Evolutionary conservation across 2,797 vertebrate genomes (phyloP).

Genomic region (Cirrhinus molitorella): DNA sequence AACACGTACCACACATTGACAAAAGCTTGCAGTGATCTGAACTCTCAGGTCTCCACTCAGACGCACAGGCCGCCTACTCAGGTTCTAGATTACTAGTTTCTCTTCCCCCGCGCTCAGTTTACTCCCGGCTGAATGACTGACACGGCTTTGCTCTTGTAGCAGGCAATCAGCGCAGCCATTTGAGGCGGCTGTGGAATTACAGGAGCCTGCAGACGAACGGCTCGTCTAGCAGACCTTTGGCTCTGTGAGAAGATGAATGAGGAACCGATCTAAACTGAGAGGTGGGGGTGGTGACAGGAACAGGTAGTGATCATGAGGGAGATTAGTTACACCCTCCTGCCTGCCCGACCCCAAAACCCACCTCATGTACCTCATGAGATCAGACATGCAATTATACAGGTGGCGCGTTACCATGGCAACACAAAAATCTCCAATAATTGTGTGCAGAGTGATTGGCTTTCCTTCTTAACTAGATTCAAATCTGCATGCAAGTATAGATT

Average conservation of each 20-base stretch:
- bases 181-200: conserved; percentile 78
- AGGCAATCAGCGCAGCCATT: conserved; percentile 75
- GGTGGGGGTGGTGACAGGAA: conserved; percentile 40
- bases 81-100: conserved; percentile 77
- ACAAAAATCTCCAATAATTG: conserved; percentile 24
- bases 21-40: conserved; percentile 15
- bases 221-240: conserved; percentile 78
- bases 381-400: conserved; percentile 34
- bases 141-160: conserved; percentile 76
- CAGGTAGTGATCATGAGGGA: conserved; percentile 75
- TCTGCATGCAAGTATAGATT: background rate
- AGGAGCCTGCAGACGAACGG: conserved; percentile 79
- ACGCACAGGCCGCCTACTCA: conserved; percentile 73
- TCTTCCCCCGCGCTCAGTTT: conserved; percentile 76
- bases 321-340: conserved; percentile 61
- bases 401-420: conserved; percentile 35
- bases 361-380: conserved; percentile 36
- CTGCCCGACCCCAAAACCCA: conserved; percentile 25
- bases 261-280: conserved; percentile 57
- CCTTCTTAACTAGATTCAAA: conserved; percentile 1
- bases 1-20: background rate
- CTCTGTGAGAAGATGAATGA: conserved; percentile 70
- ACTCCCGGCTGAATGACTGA: conserved; percentile 77
- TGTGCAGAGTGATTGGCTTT: conserved; percentile 31
- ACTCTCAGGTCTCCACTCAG: conserved; percentile 39